Percentiles rank a stretch among this genome's conserved stretches.
phyloP scores from a whole-genome alignment of 2,888 invertebrate genomes.

The Resseliella maxima region DNA sequence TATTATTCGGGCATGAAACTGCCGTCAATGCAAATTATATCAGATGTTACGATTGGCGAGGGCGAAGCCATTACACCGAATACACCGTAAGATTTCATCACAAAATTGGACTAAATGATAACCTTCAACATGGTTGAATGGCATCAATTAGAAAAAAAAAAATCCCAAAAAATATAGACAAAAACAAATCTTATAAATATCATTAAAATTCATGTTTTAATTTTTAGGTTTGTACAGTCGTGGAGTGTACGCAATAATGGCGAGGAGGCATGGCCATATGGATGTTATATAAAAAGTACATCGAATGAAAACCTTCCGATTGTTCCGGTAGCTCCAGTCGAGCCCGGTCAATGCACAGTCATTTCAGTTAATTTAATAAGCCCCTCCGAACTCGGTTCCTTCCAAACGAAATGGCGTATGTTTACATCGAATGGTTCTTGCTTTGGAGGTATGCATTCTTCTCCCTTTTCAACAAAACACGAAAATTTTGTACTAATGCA shows the following conservation, averaged over 20 bases:
- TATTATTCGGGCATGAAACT: slow-evolving; percentile 79
- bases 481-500: no score
- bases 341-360: slow-evolving; percentile 81
- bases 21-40: slow-evolving; percentile 80
- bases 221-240: slow-evolving; percentile 81
- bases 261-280: slow-evolving; percentile 86
- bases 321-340: slow-evolving; percentile 74
- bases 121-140: background rate
- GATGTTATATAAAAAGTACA: slow-evolving; percentile 80
- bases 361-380: slow-evolving; percentile 84
- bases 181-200: background rate
- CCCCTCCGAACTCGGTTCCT: slow-evolving; percentile 79
- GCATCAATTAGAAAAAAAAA: no score
- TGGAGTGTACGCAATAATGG: slow-evolving; percentile 93
- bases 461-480: background rate
- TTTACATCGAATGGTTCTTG: slow-evolving; percentile 87
- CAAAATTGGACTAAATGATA: background rate
- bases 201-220: slow-evolving; percentile 56
- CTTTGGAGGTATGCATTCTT: slow-evolving; percentile 83
- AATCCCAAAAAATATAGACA: no score
- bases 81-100: slow-evolving; percentile 71
- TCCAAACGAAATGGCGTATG: slow-evolving; percentile 90
- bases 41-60: slow-evolving; percentile 81
- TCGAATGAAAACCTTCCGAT: slow-evolving; percentile 69
- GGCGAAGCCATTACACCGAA: slow-evolving; percentile 80